Conservation (phyloP, 2,797 vertebrate species). For the Chromis chromis region DNA sequence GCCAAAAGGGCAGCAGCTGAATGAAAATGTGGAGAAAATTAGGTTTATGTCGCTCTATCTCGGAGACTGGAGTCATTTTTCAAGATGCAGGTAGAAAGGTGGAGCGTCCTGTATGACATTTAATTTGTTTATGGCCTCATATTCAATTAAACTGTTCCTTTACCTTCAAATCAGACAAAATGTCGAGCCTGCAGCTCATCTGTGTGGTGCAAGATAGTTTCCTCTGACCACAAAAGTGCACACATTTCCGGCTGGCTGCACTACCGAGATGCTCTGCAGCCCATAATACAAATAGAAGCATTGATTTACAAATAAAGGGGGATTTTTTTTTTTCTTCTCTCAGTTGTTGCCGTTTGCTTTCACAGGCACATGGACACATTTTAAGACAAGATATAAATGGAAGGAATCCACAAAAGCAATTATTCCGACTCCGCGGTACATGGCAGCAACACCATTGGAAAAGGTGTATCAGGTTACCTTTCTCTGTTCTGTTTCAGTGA, state of each 20-base stretch:
- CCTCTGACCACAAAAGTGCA: conserved; percentile 33
- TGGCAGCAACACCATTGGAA: conserved; percentile 58
- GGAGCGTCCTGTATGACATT: conserved; percentile 4
- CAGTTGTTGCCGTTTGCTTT: conserved; percentile 41
- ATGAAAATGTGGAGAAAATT: conserved; percentile 48
- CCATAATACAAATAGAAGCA: conserved; percentile 51
- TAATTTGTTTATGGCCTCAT: conserved; percentile 26
- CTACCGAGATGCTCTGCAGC: conserved; percentile 36
- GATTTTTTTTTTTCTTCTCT: conserved; percentile 31
- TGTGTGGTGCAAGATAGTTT: conserved; percentile 14
- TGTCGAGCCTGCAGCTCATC: conserved; percentile 30
- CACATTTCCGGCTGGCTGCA: conserved; percentile 32
- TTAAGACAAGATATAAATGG: conserved; percentile 70
- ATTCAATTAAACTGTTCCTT: conserved; percentile 33
- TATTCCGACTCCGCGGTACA: conserved; percentile 67
- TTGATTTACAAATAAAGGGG: conserved; percentile 63
- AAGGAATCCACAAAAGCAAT: conserved; percentile 62
- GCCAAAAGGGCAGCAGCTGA: conserved; percentile 51
- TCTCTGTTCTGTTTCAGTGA: conserved; percentile 74
- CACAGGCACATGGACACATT: conserved; percentile 47
- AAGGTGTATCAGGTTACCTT: conserved; percentile 70
- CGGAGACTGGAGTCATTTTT: conserved; percentile 29
- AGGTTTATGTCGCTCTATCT: conserved; percentile 31
- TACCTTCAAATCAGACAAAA: conserved; percentile 20
- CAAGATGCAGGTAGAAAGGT: conserved; percentile 1